phyloP scores from a whole-genome alignment of 2,888 invertebrate species.

The Tiliacea citrago region DNA sequence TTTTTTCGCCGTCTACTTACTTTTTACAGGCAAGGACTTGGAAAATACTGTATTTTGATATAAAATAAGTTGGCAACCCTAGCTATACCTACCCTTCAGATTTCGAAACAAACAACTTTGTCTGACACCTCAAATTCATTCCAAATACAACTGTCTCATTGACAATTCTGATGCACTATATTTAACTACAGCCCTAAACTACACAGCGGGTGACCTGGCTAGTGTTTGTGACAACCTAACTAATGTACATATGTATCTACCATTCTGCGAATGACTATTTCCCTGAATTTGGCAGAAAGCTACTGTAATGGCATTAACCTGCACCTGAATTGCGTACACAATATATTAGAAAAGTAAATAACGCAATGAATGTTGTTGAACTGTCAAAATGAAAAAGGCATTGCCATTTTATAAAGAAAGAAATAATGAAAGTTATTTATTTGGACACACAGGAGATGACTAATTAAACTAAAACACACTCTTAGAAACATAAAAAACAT shows the following conservation, averaged over 20 bases:
- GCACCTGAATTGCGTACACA: neutral
- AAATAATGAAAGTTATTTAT: no score
- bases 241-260: constrained; percentile 9
- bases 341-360: no score
- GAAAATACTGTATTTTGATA: no score
- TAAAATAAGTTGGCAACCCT: no score
- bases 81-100: neutral
- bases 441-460: no score
- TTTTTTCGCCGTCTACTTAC: no score
- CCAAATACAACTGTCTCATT: constrained; percentile 9
- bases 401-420: no score
- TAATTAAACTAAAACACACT: no score
- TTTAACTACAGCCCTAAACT: no score
- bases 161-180: constrained; percentile 31
- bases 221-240: constrained; percentile 31
- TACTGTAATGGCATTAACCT: neutral
- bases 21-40: no score
- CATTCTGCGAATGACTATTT: constrained; percentile 11
- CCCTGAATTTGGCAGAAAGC: constrained; percentile 13
- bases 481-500: no score
- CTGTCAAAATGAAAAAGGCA: neutral
- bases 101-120: neutral
- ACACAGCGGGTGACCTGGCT: constrained; percentile 37
- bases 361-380: neutral
- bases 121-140: constrained; percentile 11